Evolutionary conservation across 2,888 invertebrate species (phyloP), one percentile per base, ranked within the genome.

Genomic region (Phortica magna): DNA sequence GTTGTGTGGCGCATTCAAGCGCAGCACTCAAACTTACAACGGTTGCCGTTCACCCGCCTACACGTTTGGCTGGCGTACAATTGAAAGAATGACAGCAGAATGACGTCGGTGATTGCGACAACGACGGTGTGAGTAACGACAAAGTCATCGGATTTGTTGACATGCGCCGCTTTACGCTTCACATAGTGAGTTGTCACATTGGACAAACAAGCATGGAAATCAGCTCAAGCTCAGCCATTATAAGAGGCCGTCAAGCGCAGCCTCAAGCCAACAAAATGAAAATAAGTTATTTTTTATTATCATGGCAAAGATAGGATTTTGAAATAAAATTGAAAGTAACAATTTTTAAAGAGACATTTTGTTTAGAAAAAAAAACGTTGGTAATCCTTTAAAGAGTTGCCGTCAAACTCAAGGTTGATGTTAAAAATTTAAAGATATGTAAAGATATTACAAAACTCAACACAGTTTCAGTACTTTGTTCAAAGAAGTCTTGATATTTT

Each of bases 1-100:
- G 14, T 48, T 9, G 48, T 48, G 48, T 84, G 88, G 84, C 75
- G 88, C 88, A 84, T 83, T 85, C 88, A 83, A 85, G 86, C 85
- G 70, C 55, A 53, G 31, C 70, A n/a, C 31, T 17, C 22, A 2
- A 61, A 17, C 61, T 17, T 19, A 17, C 9, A 48, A 48, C 9
- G 10, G 19, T 61, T 22, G 61, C 17, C 14, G 55, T 55, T 55
- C n/a, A 14, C 12, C n/a, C 61, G 22, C 22, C 7, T 22, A 61
- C 48, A 61, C 22, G 17, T 19, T 10, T 7, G 31, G 14, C 14
- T 61, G 10, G 19, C 14, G 19, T 19, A 43, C 68, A 55, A 55
- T 71, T 53, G 53, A 55, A 31, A 55, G 48, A 68, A 68, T 17
- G 42, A 19, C 43, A 19, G 19, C n/a, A 42, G 43, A 43, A 41